phyloP scores from a whole-genome alignment of 1,140 invertebrate genomes.

The Atta cephalotes region DNA sequence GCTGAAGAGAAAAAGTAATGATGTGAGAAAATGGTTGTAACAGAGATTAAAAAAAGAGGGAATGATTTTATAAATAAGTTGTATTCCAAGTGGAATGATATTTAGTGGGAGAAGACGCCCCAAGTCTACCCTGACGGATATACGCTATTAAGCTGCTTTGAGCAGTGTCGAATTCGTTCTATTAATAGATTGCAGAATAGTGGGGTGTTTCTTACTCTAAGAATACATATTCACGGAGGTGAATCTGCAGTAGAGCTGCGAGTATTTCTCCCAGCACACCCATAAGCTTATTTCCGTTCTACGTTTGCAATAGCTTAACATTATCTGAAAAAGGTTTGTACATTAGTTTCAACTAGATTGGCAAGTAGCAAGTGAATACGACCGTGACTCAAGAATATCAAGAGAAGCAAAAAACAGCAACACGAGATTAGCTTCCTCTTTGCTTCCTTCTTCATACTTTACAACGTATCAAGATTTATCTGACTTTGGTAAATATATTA shows the following conservation, averaged over 20 bases:
- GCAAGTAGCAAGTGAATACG: slow-evolving; percentile 76
- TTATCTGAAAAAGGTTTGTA: slow-evolving; percentile 27
- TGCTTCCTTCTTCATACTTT: slow-evolving; percentile 62
- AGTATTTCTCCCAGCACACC: slow-evolving; percentile 47
- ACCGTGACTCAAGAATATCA: slow-evolving; percentile 32
- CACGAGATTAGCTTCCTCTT: slow-evolving; percentile 71
- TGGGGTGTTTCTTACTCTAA: slow-evolving; percentile 82
- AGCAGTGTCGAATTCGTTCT: slow-evolving; percentile 66
- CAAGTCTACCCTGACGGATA: not conserved
- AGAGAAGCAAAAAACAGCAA: slow-evolving; percentile 81
- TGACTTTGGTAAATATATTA: slow-evolving; percentile 75
- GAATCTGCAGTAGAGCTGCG: slow-evolving; percentile 72
- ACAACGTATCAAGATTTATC: slow-evolving; percentile 76
- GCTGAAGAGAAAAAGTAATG: not conserved
- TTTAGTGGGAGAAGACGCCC: not conserved
- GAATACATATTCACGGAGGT: slow-evolving; percentile 79
- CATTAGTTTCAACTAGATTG: slow-evolving; percentile 79
- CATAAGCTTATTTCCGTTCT: not conserved
- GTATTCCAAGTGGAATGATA: slow-evolving; percentile 9
- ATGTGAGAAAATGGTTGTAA: not conserved
- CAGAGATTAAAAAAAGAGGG: not conserved
- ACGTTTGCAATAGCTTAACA: slow-evolving; percentile 14
- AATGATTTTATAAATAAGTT: not conserved
- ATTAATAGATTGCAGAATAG: slow-evolving; percentile 80
- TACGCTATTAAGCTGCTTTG: not conserved